phyloP scores from a whole-genome alignment of 2,888 invertebrate species.

The Pharmacophagus antenor region DNA sequence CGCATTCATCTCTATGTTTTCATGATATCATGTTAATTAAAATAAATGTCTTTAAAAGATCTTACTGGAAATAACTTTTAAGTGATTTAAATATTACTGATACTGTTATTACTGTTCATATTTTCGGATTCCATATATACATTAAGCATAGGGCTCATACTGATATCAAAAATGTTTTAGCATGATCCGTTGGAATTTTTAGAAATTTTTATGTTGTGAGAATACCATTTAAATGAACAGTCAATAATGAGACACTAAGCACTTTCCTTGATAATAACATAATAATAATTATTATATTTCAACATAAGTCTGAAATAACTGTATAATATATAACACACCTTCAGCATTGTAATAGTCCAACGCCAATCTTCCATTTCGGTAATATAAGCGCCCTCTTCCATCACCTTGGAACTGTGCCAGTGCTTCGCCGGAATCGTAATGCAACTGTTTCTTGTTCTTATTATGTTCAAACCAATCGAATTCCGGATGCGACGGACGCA shows the following conservation, averaged over 20 bases:
- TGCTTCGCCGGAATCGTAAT: constrained; percentile 62
- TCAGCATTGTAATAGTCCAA: constrained; percentile 69
- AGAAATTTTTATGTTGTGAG: too few species aligned
- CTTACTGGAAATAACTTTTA: neutral
- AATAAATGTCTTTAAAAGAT: neutral
- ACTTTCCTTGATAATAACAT: too few species aligned
- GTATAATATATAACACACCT: constrained; percentile 47
- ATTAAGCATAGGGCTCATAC: too few species aligned
- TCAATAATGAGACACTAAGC: too few species aligned
- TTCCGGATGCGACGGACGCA: constrained; percentile 70
- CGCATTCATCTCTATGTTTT: constrained; percentile 57
- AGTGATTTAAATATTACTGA: too few species aligned
- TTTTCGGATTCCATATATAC: too few species aligned
- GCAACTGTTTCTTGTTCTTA: constrained; percentile 56
- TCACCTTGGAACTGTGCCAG: constrained; percentile 65
- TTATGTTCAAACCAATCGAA: constrained; percentile 72
- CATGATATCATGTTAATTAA: neutral
- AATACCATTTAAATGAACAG: too few species aligned
- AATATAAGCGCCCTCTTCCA: constrained; percentile 65
- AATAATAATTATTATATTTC: too few species aligned
- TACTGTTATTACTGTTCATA: too few species aligned
- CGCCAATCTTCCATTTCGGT: constrained; percentile 62
- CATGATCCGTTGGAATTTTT: too few species aligned
- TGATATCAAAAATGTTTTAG: too few species aligned
- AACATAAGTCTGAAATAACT: too few species aligned